Base-by-base conservation (phyloP, 2,888 invertebrate species). In the Camptogramma bilineatum region DNA sequence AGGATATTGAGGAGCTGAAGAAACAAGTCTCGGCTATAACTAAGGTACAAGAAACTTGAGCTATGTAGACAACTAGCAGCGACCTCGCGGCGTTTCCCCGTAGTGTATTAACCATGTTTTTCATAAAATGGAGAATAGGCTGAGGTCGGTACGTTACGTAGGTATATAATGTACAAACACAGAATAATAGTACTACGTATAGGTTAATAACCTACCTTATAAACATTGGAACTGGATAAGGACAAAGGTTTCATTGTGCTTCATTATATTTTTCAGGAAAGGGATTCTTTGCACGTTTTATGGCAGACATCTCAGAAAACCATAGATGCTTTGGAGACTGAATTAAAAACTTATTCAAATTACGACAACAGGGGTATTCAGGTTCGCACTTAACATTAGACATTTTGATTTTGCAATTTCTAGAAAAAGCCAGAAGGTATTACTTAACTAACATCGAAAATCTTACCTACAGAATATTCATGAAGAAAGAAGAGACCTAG, bases 301-400 rank as follows among this genome's bases (percentile, higher is more conserved):
- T 96, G 96, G 95, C 95, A 95, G 80, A 95, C 94, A 66, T 94
- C 96, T 0, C 89, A 96, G 66, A 94, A 94, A 77, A 95, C 95
- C 0, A 95, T 96, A 52, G 94, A 95, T 42, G 93, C 94, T 53
- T 87, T 96, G 62, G 96, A 97, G 78, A 93, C 91, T 18, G 96
- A 96, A 85, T 82, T 96, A 2, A 94, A 93, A 81, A 86, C 93
- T 21, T 95, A 94, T 75, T 91, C 93, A 69, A 79, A 75, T 65
- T 91, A 87, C 63, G 86, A 86, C 16, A 80, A 76, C 48, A 82
- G 85, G 65, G 80, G 80, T 4, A 80, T 78, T 52, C 82, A 86
- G 79, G 90, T 88, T 68, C 9, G 13, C n/a, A n/a, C n/a, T n/a
- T n/a, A n/a, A n/a, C n/a, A n/a, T n/a, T n/a, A n/a, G n/a, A n/a